A percentile compares a stretch with the other conserved stretches of the same genome.
These are phyloP conservation scores for Phymanthus crucifer DNA, from an alignment of 92 coral and sea anemone species.

Conservation along the genomic window DNA sequence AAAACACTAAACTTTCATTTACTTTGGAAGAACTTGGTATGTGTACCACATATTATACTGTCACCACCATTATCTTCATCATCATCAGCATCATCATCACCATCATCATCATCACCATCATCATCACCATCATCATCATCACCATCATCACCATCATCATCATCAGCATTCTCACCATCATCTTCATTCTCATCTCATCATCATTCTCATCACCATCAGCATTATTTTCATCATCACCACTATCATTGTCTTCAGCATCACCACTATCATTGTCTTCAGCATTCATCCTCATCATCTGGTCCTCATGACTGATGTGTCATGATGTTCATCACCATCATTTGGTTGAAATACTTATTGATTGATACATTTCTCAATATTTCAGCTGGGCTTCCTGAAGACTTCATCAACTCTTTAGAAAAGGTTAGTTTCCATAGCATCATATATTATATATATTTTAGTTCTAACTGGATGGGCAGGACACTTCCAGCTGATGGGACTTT, in stretches of 20 bases:
- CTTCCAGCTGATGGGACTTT: not conserved
- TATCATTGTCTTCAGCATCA: too few relatives aligned
- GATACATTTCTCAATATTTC: not conserved
- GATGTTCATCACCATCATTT: too few relatives aligned
- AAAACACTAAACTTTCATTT: slow-evolving; percentile 85
- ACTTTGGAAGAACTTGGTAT: slow-evolving; percentile 75
- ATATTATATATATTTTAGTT: not conserved
- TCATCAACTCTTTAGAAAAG: slow-evolving; percentile 86
- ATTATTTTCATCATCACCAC: too few relatives aligned
- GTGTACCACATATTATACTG: not conserved
- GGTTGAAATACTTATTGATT: not conserved
- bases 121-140: too few relatives aligned
- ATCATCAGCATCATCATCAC: too few relatives aligned
- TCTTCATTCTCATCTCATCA: not conserved
- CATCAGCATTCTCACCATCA: not conserved
- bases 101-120: too few relatives aligned
- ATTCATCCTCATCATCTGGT: too few relatives aligned
- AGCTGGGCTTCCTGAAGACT: slow-evolving; percentile 94
- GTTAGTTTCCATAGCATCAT: too few relatives aligned
- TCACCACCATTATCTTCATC: not conserved
- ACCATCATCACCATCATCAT: not conserved
- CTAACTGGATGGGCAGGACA: not conserved
- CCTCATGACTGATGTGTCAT: too few relatives aligned
- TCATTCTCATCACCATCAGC: not conserved
- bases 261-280: too few relatives aligned